These are phyloP conservation scores for Ageneiosus marmoratus DNA, from an alignment of 2,113 vertebrate genomes.

Conservation along the genomic window DNA sequence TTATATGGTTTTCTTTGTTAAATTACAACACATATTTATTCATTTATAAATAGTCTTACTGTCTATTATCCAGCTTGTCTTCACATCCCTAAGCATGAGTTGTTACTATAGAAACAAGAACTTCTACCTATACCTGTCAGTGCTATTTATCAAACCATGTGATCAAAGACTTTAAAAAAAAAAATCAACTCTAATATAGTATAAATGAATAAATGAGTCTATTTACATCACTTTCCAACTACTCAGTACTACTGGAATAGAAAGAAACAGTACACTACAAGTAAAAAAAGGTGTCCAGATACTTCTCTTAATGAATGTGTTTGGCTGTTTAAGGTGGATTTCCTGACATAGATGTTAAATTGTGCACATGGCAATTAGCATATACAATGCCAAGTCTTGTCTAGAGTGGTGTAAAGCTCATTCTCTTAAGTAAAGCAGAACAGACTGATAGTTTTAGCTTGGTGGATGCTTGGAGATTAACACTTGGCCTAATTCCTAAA, in stretches of 20 bases:
- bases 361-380: background rate
- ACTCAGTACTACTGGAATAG: background rate
- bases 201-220: background rate
- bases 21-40: background rate
- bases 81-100: background rate
- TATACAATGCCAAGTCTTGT: background rate
- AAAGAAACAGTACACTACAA: background rate
- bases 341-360: conserved; percentile 5
- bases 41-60: background rate
- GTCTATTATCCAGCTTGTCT: background rate
- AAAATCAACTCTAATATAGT: background rate
- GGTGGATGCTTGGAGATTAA: conserved; percentile 16
- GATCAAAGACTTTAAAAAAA: background rate
- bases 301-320: background rate
- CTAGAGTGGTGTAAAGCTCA: background rate
- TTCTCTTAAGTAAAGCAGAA: conserved; percentile 7
- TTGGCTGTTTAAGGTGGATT: background rate
- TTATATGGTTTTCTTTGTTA: background rate
- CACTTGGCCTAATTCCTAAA: conserved; percentile 14
- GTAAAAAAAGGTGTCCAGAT: background rate
- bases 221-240: background rate
- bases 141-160: background rate
- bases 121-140: background rate
- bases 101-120: background rate
- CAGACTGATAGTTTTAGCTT: conserved; percentile 16